Percentiles rank a stretch among this genome's conserved stretches.
These are phyloP conservation scores for Chelon auratus DNA, from an alignment of 2,797 vertebrate genomes.

Conservation along the genomic window DNA sequence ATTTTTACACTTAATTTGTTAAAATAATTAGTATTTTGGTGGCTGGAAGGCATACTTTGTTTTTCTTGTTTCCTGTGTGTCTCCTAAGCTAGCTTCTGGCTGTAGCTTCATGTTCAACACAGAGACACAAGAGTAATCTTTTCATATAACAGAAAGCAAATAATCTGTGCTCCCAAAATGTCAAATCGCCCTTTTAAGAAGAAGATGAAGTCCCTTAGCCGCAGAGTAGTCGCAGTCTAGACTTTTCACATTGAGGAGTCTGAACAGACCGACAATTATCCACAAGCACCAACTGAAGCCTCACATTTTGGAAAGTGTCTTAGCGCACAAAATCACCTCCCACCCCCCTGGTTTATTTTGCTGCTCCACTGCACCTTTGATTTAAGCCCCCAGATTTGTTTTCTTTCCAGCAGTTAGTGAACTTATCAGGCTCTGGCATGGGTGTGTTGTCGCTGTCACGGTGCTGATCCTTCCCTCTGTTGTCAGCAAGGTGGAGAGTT, in stretches of 20 bases:
- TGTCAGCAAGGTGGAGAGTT: conserved; percentile 64
- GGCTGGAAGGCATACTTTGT: background rate
- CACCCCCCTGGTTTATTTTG: conserved; percentile 27
- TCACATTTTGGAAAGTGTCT: conserved; percentile 25
- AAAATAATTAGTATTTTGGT: background rate
- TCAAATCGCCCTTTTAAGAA: background rate
- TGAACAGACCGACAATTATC: background rate
- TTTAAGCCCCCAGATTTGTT: conserved; percentile 62
- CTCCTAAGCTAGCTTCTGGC: background rate
- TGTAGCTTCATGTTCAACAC: background rate
- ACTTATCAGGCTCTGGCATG: conserved; percentile 68
- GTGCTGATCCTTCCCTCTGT: conserved; percentile 44
- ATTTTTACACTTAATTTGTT: background rate
- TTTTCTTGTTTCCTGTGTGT: background rate
- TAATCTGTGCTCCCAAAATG: background rate
- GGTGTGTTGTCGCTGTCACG: conserved; percentile 63
- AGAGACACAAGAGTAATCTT: background rate
- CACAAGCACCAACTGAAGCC: conserved; percentile 3
- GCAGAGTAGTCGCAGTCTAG: background rate
- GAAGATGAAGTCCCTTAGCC: background rate
- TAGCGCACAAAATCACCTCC: conserved; percentile 7
- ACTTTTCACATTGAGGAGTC: background rate
- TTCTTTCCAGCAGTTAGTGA: conserved; percentile 63
- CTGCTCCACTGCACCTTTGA: conserved; percentile 37
- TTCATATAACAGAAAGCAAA: background rate